These are phyloP conservation scores for Colletes latitarsis DNA, from an alignment of 1,140 invertebrate genomes.

Conservation along the genomic window DNA sequence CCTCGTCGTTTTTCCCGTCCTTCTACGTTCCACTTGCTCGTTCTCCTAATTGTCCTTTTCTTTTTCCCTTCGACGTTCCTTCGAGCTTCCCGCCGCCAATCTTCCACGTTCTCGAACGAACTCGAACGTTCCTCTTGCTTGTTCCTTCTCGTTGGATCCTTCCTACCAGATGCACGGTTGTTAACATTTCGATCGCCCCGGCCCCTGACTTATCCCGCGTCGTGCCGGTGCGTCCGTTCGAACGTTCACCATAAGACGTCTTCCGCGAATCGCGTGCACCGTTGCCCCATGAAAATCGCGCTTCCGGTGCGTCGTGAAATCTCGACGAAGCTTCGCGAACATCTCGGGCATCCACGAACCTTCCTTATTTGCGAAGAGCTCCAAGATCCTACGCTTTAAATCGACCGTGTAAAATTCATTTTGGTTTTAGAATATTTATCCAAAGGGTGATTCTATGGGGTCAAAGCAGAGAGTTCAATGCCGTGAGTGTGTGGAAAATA, in stretches of 20 bases:
- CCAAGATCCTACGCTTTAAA: too few relatives aligned
- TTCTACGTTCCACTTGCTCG: conserved; percentile 15
- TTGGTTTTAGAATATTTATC: too few relatives aligned
- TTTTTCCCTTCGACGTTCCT: conserved; percentile 24
- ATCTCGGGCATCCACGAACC: too few relatives aligned
- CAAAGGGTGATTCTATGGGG: too few relatives aligned
- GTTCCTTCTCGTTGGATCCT: not conserved
- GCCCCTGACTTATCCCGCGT: conserved; percentile 47
- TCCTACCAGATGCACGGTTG: conserved; percentile 38
- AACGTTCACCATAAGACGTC: conserved; percentile 23
- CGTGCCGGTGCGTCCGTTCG: conserved; percentile 36
- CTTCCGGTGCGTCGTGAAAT: conserved; percentile 45
- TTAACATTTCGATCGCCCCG: conserved; percentile 61
- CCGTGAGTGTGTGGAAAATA: too few relatives aligned
- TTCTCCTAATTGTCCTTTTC: conserved; percentile 35
- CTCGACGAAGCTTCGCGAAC: not conserved
- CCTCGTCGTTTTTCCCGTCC: conserved; percentile 29
- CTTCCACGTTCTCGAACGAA: too few relatives aligned
- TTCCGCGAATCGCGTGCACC: conserved; percentile 44
- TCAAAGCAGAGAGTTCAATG: too few relatives aligned
- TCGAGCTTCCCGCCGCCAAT: not conserved
- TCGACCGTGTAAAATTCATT: too few relatives aligned
- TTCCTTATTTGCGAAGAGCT: too few relatives aligned
- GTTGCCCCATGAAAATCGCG: conserved; percentile 41
- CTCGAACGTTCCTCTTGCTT: not conserved